These are phyloP conservation scores for Nowickia ferox DNA, from an alignment of 2,888 invertebrate genomes.

Conservation along the genomic window DNA sequence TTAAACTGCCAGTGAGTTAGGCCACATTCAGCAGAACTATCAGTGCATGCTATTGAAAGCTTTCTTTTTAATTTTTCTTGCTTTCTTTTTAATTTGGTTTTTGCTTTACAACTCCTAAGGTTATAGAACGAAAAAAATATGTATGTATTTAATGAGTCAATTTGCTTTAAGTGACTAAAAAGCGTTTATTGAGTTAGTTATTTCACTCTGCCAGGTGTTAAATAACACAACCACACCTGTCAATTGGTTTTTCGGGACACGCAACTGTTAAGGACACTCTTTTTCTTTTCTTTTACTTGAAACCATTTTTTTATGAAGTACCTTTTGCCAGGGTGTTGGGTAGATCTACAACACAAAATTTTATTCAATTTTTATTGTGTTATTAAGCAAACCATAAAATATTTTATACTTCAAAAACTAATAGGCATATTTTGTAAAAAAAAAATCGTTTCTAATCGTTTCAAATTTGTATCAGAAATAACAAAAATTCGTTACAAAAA, in stretches of 20 bases:
- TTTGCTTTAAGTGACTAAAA: background rate
- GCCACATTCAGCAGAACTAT: background rate
- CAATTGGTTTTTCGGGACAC: constrained; percentile 28
- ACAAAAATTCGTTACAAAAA: too few relatives aligned
- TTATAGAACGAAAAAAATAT: background rate
- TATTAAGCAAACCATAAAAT: too few relatives aligned
- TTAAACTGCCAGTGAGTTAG: background rate
- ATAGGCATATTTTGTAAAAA: too few relatives aligned
- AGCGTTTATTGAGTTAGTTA: constrained; percentile 1
- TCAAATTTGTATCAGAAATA: too few relatives aligned
- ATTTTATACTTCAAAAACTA: too few relatives aligned
- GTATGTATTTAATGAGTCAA: background rate
- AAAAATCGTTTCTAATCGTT: too few relatives aligned
- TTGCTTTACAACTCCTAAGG: background rate
- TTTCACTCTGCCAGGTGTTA: constrained; percentile 24
- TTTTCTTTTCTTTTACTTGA: background rate
- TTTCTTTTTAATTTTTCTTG: background rate
- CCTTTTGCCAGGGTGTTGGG: background rate
- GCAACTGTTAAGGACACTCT: constrained; percentile 7
- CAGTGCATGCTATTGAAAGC: constrained; percentile 32
- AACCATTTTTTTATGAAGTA: background rate
- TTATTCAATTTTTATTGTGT: too few relatives aligned
- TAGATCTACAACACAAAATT: too few relatives aligned
- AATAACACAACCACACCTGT: constrained; percentile 23
- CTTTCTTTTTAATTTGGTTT: background rate